phyloP scores from a whole-genome alignment of 2,113 vertebrate genomes.

The Menura novaehollandiae region DNA sequence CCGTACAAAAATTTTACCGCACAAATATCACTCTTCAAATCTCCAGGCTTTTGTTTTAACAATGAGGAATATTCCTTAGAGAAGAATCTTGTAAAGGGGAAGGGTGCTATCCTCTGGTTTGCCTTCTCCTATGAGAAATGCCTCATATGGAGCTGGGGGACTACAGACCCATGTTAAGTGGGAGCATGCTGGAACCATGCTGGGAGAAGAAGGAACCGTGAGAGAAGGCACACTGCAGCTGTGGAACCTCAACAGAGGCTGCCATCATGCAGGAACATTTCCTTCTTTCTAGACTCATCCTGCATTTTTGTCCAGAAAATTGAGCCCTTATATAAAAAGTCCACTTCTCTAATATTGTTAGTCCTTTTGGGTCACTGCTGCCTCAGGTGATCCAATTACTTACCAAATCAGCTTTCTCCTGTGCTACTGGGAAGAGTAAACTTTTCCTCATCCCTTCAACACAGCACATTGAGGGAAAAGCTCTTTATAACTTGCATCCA shows the following conservation, averaged over 20 bases:
- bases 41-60: background rate
- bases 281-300: background rate
- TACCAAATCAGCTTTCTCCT: background rate
- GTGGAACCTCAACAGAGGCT: background rate
- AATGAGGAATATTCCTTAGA: background rate
- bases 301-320: background rate
- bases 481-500: background rate
- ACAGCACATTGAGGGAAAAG: background rate
- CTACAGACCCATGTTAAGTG: background rate
- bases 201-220: background rate
- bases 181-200: rapidly evolving
- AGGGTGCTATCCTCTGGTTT: background rate
- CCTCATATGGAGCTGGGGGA: background rate
- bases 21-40: background rate
- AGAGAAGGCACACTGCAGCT: background rate
- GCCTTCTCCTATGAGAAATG: background rate
- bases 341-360: background rate
- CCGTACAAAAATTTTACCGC: background rate
- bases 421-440: background rate
- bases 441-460: background rate
- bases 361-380: background rate
- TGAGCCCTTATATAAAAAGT: background rate
- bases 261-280: background rate
- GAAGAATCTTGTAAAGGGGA: background rate
- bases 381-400: background rate